A percentile compares a stretch with the other conserved stretches of the same genome.
These are phyloP conservation scores for Dione vanillae DNA, from an alignment of 2,888 invertebrate genomes.

Conservation along the genomic window DNA sequence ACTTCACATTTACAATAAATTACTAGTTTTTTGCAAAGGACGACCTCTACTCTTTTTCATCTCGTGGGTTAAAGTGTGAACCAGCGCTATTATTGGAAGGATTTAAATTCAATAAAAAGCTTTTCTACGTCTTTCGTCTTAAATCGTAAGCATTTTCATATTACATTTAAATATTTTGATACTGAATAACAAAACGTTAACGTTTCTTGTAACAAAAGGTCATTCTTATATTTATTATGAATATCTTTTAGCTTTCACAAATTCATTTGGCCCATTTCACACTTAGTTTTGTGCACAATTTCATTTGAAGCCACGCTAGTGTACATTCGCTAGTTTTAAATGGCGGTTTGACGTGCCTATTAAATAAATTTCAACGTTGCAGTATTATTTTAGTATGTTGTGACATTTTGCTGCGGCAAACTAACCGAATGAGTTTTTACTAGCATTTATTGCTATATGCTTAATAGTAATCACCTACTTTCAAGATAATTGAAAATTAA, in stretches of 20 bases:
- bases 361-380: conserved; percentile 22
- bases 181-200: not conserved
- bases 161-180: too few relatives aligned
- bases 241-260: not conserved
- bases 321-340: conserved; percentile 18
- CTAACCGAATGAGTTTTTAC: not conserved
- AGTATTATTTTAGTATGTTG: conserved; percentile 23
- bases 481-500: too few relatives aligned
- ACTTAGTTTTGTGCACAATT: conserved; percentile 24
- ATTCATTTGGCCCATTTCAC: conserved; percentile 18
- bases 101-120: not conserved
- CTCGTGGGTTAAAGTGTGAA: not conserved
- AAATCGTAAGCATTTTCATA: too few relatives aligned
- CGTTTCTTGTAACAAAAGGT: not conserved
- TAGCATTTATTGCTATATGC: too few relatives aligned
- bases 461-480: too few relatives aligned
- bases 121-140: not conserved
- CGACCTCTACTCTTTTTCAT: too few relatives aligned
- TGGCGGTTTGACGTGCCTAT: conserved; percentile 22
- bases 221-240: not conserved
- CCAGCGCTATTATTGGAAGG: not conserved
- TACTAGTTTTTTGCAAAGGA: too few relatives aligned
- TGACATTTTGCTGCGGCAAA: conserved; percentile 12
- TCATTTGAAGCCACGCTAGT: conserved; percentile 15
- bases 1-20: too few relatives aligned